phyloP scores from a whole-genome alignment of 2,888 invertebrate genomes.

The Megaustenia siamemsis region DNA sequence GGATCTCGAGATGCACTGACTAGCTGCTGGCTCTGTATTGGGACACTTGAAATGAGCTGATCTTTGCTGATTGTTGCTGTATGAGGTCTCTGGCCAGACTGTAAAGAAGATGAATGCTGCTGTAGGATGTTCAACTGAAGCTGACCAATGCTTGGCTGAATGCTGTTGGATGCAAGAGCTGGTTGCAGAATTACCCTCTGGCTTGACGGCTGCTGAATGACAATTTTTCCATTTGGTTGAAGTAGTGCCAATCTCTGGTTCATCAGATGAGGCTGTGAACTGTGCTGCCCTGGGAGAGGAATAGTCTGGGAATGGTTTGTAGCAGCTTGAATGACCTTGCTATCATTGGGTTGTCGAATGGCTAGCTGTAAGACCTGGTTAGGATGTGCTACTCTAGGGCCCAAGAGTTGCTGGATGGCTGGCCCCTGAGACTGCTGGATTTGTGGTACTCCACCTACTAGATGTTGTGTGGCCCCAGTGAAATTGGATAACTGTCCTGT shows the following conservation, averaged over 20 bases:
- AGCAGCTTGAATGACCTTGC: background rate
- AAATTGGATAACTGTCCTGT: slow-evolving; percentile 41
- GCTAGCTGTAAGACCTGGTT: slow-evolving; percentile 27
- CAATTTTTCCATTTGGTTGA: slow-evolving; percentile 22
- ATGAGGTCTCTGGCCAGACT: background rate
- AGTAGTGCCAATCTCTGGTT: slow-evolving; percentile 38
- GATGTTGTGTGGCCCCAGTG: slow-evolving; percentile 36
- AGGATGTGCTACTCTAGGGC: slow-evolving; percentile 23
- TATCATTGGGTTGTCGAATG: background rate
- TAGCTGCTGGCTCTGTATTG: background rate
- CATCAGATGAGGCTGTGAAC: slow-evolving; percentile 20
- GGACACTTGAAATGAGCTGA: background rate
- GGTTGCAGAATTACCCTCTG: background rate
- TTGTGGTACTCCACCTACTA: slow-evolving; percentile 11
- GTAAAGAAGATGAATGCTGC: background rate
- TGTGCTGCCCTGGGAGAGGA: slow-evolving; percentile 19
- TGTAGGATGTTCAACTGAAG: background rate
- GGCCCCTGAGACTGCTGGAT: slow-evolving; percentile 2
- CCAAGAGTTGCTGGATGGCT: slow-evolving; percentile 44
- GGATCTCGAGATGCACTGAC: background rate
- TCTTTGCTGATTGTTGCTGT: background rate
- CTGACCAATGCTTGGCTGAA: slow-evolving; percentile 6
- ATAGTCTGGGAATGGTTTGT: slow-evolving; percentile 32
- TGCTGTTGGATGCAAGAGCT: slow-evolving; percentile 5
- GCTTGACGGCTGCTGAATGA: slow-evolving; percentile 24